These are phyloP conservation scores for Trichosurus vulpecula DNA, from an alignment of 2,797 vertebrate genomes.

Conservation along the genomic window DNA sequence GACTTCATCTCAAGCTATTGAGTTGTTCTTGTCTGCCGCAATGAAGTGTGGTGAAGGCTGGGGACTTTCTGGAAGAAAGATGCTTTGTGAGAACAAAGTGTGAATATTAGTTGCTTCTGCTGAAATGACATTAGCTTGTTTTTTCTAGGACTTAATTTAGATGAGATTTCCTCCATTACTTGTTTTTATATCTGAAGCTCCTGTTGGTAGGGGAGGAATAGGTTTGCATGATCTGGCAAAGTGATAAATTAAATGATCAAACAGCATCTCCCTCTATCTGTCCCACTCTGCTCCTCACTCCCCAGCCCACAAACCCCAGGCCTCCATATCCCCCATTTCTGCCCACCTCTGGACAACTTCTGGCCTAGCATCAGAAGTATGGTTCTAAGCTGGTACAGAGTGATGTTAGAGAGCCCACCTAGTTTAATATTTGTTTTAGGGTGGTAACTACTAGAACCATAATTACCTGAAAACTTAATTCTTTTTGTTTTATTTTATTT, in stretches of 20 bases:
- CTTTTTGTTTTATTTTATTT: too few relatives aligned
- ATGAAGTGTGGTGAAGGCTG: not conserved
- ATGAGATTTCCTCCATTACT: not conserved
- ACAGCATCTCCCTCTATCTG: not conserved
- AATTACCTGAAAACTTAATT: too few relatives aligned
- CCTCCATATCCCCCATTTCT: not conserved
- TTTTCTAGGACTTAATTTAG: not conserved
- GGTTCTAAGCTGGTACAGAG: not conserved
- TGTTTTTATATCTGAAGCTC: not conserved
- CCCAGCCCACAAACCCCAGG: not conserved
- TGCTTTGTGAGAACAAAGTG: not conserved
- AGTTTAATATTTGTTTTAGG: too few relatives aligned
- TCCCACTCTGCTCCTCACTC: not conserved
- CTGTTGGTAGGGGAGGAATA: not conserved
- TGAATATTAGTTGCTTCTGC: not conserved
- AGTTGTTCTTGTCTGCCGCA: not conserved
- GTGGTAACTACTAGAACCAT: too few relatives aligned
- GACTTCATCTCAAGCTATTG: conserved; percentile 5
- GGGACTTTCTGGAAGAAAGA: not conserved
- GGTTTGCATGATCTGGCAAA: rapidly evolving
- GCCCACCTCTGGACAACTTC: not conserved
- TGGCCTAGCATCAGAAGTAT: rapidly evolving
- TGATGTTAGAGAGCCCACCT: too few relatives aligned
- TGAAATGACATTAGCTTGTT: not conserved
- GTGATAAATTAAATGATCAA: not conserved